These are phyloP conservation scores for Meleagris gallopavo DNA, from an alignment of 2,113 vertebrate genomes.

Conservation along the genomic window DNA sequence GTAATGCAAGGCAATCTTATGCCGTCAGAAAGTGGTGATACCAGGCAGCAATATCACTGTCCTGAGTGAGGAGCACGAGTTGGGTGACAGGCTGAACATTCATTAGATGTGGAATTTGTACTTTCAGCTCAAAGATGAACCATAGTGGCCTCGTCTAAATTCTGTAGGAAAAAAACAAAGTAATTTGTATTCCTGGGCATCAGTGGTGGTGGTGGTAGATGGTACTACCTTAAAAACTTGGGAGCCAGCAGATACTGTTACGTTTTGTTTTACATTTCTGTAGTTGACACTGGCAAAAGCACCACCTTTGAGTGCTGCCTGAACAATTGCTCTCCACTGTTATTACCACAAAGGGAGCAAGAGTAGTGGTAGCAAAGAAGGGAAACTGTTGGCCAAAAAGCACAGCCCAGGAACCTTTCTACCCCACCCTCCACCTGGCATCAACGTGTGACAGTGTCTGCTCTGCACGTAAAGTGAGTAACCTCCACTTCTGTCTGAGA, in stretches of 20 bases:
- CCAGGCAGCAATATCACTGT: rapidly evolving
- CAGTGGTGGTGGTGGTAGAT: background rate
- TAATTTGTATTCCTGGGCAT: background rate
- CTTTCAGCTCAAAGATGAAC: background rate
- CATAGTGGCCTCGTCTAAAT: background rate
- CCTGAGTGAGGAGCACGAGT: background rate
- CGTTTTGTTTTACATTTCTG: background rate
- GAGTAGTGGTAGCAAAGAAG: background rate
- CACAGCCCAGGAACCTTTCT: background rate
- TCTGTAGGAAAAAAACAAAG: background rate
- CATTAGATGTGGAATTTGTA: background rate
- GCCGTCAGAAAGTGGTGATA: rapidly evolving
- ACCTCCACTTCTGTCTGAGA: rapidly evolving
- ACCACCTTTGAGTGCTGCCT: background rate
- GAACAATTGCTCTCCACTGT: background rate
- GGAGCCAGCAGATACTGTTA: background rate
- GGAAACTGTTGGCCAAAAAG: background rate
- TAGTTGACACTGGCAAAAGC: background rate
- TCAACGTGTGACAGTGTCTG: background rate
- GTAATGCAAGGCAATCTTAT: rapidly evolving
- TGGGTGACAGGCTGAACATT: rapidly evolving
- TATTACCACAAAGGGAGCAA: background rate
- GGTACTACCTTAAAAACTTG: background rate
- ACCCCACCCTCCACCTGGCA: background rate
- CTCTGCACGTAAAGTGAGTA: background rate